phyloP scores from a whole-genome alignment of 2,888 invertebrate species.

The Steromphala cineraria region DNA sequence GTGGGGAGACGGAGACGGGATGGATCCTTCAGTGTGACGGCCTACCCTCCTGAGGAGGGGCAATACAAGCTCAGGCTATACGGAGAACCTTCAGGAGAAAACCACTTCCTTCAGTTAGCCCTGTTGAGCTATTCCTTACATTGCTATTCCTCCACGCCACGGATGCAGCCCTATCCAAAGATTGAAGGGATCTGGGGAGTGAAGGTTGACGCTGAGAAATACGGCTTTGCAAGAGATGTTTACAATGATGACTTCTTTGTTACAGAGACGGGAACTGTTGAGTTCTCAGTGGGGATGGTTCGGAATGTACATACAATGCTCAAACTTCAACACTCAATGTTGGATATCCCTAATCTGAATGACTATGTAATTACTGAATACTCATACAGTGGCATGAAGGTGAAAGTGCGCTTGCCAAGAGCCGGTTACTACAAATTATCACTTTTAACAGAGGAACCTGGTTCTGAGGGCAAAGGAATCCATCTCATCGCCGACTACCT shows the following conservation, averaged over 20 bases:
- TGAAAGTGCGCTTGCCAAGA: not conserved
- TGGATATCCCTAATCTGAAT: not conserved
- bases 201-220: not conserved
- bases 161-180: not conserved
- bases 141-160: not conserved
- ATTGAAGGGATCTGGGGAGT: not conserved
- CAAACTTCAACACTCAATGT: not conserved
- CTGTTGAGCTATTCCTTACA: not conserved
- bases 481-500: not conserved
- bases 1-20: not conserved
- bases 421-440: not conserved
- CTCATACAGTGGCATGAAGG: not conserved
- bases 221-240: not conserved
- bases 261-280: not conserved
- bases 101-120: not conserved
- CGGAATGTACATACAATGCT: not conserved
- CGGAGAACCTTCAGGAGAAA: not conserved
- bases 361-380: not conserved
- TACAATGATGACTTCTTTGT: conserved; percentile 1
- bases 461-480: not conserved
- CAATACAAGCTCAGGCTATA: not conserved
- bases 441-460: not conserved
- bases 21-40: not conserved
- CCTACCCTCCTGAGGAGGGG: not conserved
- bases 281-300: not conserved